A percentile compares a stretch with the other conserved stretches of the same genome.
Evolutionary conservation across 2,797 vertebrate genomes (phyloP).

Genomic region (Apogon talboti): DNA sequence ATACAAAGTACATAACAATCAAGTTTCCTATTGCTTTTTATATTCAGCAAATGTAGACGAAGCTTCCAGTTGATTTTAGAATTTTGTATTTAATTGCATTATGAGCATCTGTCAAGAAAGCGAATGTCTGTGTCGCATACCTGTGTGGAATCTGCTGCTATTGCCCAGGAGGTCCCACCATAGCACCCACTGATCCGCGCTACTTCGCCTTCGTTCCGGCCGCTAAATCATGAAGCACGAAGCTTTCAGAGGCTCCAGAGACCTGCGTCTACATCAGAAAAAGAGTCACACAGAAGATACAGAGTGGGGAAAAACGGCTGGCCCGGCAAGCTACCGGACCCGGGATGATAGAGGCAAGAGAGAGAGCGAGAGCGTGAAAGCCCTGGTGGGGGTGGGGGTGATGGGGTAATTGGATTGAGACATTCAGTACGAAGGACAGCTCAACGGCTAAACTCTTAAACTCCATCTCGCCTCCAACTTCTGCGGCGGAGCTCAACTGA

Average conservation of each 20-base stretch:
- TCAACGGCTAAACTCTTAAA: constrained; percentile 48
- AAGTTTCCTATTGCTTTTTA: accelerated
- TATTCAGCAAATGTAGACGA: not conserved
- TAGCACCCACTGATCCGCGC: constrained; percentile 48
- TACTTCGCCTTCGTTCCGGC: constrained; percentile 18
- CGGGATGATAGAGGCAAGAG: not conserved
- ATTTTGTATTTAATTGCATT: not conserved
- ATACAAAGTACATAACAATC: not conserved
- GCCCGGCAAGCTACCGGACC: constrained; percentile 5
- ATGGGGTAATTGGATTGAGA: constrained; percentile 76
- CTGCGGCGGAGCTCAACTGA: not conserved
- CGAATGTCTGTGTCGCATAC: constrained; percentile 17
- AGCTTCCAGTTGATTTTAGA: not conserved
- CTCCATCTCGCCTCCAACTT: not conserved
- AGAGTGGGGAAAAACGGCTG: constrained; percentile 2
- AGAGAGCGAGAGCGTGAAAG: constrained; percentile 3
- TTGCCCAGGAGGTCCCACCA: constrained; percentile 61
- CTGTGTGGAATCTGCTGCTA: constrained; percentile 40
- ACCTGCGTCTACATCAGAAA: not conserved
- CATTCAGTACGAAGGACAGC: constrained; percentile 84
- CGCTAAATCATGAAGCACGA: constrained; percentile 8
- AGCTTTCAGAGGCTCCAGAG: constrained; percentile 23
- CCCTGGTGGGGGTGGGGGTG: constrained; percentile 1
- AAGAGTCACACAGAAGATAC: not conserved
- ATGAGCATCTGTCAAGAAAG: not conserved